Percentiles rank a stretch among this genome's conserved stretches.
Evolutionary conservation across 2,797 vertebrate species (phyloP).

Genomic region (Kryptopterus vitreolus): DNA sequence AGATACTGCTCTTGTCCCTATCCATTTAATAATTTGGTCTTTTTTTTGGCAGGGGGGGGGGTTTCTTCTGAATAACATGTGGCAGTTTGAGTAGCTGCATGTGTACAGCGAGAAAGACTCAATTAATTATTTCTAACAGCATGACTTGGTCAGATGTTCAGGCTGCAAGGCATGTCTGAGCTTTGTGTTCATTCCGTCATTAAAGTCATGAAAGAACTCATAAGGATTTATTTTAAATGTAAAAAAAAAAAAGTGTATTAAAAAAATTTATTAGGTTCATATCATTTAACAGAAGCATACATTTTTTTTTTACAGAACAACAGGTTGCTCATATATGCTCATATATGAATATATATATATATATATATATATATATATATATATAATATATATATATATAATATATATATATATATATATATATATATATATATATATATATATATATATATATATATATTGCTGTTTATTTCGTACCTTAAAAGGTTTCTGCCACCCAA

Average conservation of each 20-base stretch:
- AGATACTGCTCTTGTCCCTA: neutral
- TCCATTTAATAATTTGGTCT: neutral
- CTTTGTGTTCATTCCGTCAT: too few relatives aligned
- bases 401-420: too few relatives aligned
- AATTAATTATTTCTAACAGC: neutral
- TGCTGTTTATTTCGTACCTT: too few relatives aligned
- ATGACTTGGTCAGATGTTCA: neutral
- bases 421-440: too few relatives aligned
- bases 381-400: too few relatives aligned
- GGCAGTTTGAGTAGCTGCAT: neutral
- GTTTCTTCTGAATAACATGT: neutral
- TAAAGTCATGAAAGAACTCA: neutral
- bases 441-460: too few relatives aligned
- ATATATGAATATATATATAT: too few relatives aligned
- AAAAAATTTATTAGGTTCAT: too few relatives aligned
- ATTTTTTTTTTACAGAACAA: neutral
- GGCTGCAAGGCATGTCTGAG: neutral
- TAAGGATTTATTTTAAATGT: neutral
- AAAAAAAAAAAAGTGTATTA: neutral
- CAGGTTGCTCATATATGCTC: neutral
- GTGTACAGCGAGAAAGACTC: neutral
- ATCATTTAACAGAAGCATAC: neutral
- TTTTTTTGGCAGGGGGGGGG: too few relatives aligned
- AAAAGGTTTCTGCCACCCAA: too few relatives aligned
- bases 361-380: too few relatives aligned